Conservation (phyloP, 23 tunicate genomes). For the Halocynthia aurantium region DNA sequence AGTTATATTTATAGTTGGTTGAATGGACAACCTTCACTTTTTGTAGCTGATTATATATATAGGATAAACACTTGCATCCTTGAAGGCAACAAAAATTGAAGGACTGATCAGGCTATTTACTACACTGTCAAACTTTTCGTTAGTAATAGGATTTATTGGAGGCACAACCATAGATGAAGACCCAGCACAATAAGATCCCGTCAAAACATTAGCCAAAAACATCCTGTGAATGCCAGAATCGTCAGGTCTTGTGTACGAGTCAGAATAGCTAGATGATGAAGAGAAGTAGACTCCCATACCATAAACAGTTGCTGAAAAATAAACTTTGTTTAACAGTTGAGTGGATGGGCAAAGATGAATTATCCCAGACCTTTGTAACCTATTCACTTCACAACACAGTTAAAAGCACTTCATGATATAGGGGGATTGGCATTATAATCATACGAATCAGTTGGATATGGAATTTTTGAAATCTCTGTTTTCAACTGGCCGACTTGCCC, state of each 20-base stretch:
- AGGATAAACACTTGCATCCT: conserved; percentile 8
- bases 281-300: conserved; percentile 38
- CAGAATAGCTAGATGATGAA: conserved; percentile 19
- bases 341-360: too few relatives aligned
- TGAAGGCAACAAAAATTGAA: conserved; percentile 6
- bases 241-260: conserved; percentile 9
- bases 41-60: conserved; percentile 5
- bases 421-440: too few relatives aligned
- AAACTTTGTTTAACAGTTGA: too few relatives aligned
- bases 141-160: neutral
- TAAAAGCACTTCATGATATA: too few relatives aligned
- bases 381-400: too few relatives aligned
- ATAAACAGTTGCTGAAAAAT: conserved; percentile 25
- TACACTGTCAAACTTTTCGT: conserved; percentile 14
- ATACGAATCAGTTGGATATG: too few relatives aligned
- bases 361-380: too few relatives aligned
- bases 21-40: too few relatives aligned
- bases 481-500: too few relatives aligned
- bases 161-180: conserved; percentile 2
- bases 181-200: conserved; percentile 12
- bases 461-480: too few relatives aligned
- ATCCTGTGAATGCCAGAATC: neutral
- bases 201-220: conserved; percentile 16
- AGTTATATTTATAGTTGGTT: too few relatives aligned
- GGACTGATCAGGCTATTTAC: neutral